phyloP scores from a whole-genome alignment of 2,888 invertebrate genomes.

The Schizaphis graminum region DNA sequence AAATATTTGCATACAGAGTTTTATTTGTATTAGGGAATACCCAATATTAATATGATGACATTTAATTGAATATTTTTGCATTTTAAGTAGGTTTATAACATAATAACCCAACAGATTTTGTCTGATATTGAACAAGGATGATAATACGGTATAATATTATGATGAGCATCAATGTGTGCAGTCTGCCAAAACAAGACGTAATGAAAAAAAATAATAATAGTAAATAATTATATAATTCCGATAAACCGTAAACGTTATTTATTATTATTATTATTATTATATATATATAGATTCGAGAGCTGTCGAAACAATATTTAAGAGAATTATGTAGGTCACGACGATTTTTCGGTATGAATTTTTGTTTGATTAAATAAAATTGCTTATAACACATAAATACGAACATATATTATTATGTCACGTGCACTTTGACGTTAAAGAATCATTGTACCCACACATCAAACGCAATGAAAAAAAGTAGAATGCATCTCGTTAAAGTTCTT shows the following conservation, averaged over 20 bases:
- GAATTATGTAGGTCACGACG: constrained; percentile 12
- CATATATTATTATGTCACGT: not conserved
- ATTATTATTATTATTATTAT: constrained; percentile 3
- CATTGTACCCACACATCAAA: not conserved
- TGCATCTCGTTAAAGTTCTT: not conserved
- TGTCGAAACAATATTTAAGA: not conserved
- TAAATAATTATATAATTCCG: not conserved
- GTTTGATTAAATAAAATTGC: not conserved
- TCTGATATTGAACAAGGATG: not conserved
- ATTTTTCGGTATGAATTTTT: not conserved
- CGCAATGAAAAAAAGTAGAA: not conserved
- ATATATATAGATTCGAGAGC: not conserved
- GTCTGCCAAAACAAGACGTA: not conserved
- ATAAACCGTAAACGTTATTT: not conserved
- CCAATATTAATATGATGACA: not conserved
- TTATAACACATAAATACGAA: not conserved
- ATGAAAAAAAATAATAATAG: not conserved
- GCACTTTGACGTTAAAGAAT: not conserved
- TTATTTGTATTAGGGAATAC: not conserved
- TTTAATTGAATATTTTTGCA: not conserved
- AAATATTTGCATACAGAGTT: not conserved
- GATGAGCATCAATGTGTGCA: not conserved
- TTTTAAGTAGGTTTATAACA: not conserved
- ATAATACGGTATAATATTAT: not conserved
- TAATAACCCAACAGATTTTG: not conserved